Base-by-base conservation (phyloP, 2,888 invertebrate species). In the Lepidochrysops patricia region DNA sequence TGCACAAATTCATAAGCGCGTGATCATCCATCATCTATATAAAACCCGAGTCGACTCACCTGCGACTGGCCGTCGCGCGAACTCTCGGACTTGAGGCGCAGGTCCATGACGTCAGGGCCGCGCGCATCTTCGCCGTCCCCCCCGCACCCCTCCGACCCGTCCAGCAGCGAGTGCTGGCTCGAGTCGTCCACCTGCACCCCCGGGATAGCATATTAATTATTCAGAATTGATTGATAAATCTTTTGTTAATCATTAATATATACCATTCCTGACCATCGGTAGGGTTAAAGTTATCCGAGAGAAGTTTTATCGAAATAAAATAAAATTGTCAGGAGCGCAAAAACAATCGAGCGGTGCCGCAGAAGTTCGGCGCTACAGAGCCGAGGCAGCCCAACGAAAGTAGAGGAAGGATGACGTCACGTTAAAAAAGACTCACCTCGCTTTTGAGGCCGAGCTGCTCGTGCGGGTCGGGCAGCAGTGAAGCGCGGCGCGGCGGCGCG, bases 111-210 rank as follows among this genome's bases (percentile, higher is more conserved):
- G 54, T 85, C 85, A 13, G 74, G 25, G 49, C 34, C 62, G 58
- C 79, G 70, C 59, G 60, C 61, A 61, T 68, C 68, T 59, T 76
- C 72, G 43, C 75, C 69, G 2, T 75, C 79, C 54, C 80, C 80
- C 26, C 76, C 71, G 50, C 76, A 77, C 58, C 52, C 32, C 15
- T 85, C 86, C 58, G 73, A 69, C 66, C 73, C 76, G 29, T 86
- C 88, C 34, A 70, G 71, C 62, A 92, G 75, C 19, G 93, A 93
- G 67, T 91, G 91, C 76, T 94, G 93, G 72, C 94, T 94, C 67
- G 91, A 92, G 64, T 95, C 95, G 74, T 95, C 95, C 37, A 93
- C 77, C 54, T 93, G 52, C 52, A 29, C 26, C 84, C 82, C 94
- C 92, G 54, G 65, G 15, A 59, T 57, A 43, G 43, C 19, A 43